Evolutionary conservation across 1,140 invertebrate genomes (phyloP).

Genomic region (Harpegnathos saltator): DNA sequence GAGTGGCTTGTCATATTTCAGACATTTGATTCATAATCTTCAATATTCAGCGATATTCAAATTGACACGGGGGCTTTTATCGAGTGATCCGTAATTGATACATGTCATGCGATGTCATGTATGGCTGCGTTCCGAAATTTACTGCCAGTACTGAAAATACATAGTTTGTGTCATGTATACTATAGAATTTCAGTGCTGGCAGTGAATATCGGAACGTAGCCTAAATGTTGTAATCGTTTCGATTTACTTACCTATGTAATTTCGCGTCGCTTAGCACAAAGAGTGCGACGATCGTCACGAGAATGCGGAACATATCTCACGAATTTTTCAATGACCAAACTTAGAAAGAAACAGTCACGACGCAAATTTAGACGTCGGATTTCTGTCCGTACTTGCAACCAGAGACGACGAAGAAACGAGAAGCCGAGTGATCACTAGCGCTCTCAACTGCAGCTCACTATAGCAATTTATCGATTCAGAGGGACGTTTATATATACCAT

Average conservation of each 20-base stretch:
- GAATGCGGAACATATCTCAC: constrained; percentile 70
- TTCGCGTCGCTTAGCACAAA: constrained; percentile 64
- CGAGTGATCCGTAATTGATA: neutral
- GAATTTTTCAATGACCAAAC: neutral
- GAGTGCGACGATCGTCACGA: constrained; percentile 52
- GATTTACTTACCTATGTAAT: constrained; percentile 72
- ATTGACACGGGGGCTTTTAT: no score
- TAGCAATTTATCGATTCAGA: neutral
- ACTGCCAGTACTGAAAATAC: no score
- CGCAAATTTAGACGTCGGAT: neutral
- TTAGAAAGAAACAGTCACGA: neutral
- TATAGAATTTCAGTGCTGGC: no score
- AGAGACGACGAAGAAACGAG: neutral
- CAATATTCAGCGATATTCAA: no score
- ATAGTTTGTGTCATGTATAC: no score
- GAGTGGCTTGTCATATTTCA: no score
- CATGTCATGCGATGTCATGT: constrained; percentile 6
- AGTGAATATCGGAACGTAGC: no score
- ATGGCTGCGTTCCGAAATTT: no score
- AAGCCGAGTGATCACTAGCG: neutral
- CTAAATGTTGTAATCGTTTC: neutral
- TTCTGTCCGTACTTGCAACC: neutral
- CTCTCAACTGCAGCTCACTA: neutral
- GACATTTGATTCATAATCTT: no score
- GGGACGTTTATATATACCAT: constrained; percentile 8